Evolutionary conservation across 64 coral and sea anemone species (phyloP), one percentile per base, ranked within the genome.

Genomic region (Astreopora myriophthalma): DNA sequence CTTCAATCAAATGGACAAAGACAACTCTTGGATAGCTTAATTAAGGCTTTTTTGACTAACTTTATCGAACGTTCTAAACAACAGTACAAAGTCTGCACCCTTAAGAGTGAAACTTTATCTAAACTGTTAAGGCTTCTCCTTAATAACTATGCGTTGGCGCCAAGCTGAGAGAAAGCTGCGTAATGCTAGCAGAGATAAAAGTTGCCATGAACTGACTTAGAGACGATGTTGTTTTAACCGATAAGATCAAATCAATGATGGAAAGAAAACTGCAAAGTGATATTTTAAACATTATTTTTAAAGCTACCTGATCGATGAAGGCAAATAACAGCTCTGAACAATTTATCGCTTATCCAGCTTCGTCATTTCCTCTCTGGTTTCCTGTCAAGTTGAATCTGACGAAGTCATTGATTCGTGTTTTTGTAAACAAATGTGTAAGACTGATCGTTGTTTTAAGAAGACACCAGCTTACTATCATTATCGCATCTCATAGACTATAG

Each of bases 341-440:
- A 16, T 63, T 52, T 32, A 8, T 58, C 48, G 30, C 27, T 0
- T 51, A 26, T 3, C 16, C n/a, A 36, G 57, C 57, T 36, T 64
- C 55, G 52, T 58, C 26, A 24, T 83, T 64, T 83, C 79, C 79
- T 83, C 30, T 83, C 57, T 33, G 33, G 13, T 83, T 64, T 83
- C 79, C 79, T 83, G 55, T 83, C 57, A 33, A 11, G 13, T 60
- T 29, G 52, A 65, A 38, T 62, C 17, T 58, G 52, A 83, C 33
- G 27, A 66, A 39, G 20, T 81, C 77, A 80, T 80, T 57, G 20
- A 80, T 80, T 61, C 20, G 57, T 65, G 17, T 80, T 37, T 83
- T 65, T 83, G 79, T 83, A 83, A 83, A 83, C 79, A 83, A 65
- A 83, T 83, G 52, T 65, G 57, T 24, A 83, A 13, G 20, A 83